These are phyloP conservation scores for Drosophila athabasca DNA, from an alignment of 1,140 invertebrate genomes.

Conservation along the genomic window DNA sequence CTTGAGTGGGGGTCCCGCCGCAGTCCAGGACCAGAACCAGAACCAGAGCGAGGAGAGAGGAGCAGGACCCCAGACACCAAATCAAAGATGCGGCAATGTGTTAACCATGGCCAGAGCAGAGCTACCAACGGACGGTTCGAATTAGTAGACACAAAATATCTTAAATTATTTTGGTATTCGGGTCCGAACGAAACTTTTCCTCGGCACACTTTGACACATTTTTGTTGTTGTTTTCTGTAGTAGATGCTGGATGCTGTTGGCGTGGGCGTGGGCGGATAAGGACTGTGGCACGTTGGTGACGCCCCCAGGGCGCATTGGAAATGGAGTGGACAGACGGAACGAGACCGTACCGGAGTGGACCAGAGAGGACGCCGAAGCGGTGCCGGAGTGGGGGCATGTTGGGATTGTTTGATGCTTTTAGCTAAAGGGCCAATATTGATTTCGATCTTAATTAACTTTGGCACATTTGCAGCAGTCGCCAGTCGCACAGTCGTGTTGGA, in stretches of 20 bases:
- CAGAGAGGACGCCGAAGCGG: no score
- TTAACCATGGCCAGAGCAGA: slow-evolving; percentile 58
- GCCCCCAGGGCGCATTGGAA: slow-evolving; percentile 68
- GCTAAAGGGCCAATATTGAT: slow-evolving; percentile 82
- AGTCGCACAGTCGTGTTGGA: slow-evolving; percentile 11
- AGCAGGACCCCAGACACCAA: slow-evolving; percentile 40
- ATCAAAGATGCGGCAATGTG: slow-evolving; percentile 76
- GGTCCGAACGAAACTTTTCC: slow-evolving; percentile 60
- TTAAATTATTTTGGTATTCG: slow-evolving; percentile 76
- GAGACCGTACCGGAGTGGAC: neutral
- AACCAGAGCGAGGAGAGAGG: no score
- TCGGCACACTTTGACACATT: slow-evolving; percentile 78
- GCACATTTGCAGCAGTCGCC: slow-evolving; percentile 77
- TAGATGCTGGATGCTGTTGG: slow-evolving; percentile 6
- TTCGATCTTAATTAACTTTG: slow-evolving; percentile 83
- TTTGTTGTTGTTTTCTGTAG: slow-evolving; percentile 39
- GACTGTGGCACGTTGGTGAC: slow-evolving; percentile 44
- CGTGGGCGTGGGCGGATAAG: slow-evolving; percentile 5
- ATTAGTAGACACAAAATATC: slow-evolving; percentile 81
- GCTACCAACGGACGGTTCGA: slow-evolving; percentile 52
- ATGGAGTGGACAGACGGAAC: slow-evolving; percentile 50
- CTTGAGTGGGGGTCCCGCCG: slow-evolving; percentile 40
- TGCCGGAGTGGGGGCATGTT: slow-evolving; percentile 17
- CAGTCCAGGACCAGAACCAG: neutral
- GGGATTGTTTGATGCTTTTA: slow-evolving; percentile 81